Conservation (phyloP, 1,140 invertebrate species). For the Aphelenchoides besseyi region DNA sequence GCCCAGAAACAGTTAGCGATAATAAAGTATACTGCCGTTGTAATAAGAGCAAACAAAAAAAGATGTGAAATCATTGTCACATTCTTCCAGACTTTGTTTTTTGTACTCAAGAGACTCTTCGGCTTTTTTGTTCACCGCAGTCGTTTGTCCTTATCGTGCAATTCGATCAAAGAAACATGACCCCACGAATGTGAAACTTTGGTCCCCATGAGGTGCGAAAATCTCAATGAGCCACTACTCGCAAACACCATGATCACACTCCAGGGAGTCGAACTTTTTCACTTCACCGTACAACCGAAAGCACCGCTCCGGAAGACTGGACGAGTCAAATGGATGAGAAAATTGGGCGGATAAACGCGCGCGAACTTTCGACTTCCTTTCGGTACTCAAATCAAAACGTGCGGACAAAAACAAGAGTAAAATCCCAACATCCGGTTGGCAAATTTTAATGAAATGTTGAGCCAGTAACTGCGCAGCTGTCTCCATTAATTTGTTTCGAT, state of each 20-base stretch:
- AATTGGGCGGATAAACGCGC: constrained; percentile 2
- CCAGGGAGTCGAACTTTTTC: neutral
- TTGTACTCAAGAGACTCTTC: constrained; percentile 1
- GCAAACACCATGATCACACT: neutral
- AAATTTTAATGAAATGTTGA: no score
- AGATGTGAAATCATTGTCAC: neutral
- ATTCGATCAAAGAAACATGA: neutral
- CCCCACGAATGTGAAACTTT: neutral
- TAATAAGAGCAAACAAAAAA: no score
- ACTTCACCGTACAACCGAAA: no score
- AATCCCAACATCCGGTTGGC: no score
- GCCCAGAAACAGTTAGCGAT: no score
- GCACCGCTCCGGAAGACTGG: neutral
- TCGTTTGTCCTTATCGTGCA: constrained; percentile 1
- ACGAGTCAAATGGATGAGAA: neutral
- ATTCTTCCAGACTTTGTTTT: neutral
- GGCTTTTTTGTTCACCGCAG: neutral
- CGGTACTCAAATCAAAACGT: neutral
- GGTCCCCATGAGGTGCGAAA: neutral
- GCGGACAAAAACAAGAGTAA: no score
- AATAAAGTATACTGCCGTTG: no score
- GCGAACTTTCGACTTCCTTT: neutral
- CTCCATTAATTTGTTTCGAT: no score
- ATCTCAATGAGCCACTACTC: neutral
- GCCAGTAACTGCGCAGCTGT: no score